A percentile compares a stretch with the other conserved stretches of the same genome.
Conservation (phyloP, 2,888 invertebrate genomes). For the Calameuta pallipes region DNA sequence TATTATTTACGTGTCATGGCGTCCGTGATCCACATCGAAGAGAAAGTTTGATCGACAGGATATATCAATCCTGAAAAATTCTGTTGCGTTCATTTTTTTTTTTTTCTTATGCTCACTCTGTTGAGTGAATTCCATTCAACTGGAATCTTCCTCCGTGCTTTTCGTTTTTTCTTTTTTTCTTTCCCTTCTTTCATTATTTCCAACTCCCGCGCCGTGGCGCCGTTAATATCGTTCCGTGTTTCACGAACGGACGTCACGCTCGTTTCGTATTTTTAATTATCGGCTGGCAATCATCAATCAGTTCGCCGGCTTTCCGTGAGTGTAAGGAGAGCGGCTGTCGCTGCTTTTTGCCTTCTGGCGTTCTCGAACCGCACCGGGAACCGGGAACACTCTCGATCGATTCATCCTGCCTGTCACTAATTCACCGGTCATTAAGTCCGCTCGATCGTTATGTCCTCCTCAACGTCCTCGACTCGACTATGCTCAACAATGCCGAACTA, state of each 20-base stretch:
- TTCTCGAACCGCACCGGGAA: conserved; percentile 21
- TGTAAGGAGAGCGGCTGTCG: conserved; percentile 37
- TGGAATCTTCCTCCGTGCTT: background rate
- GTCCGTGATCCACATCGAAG: background rate
- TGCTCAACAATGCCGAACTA: conserved; percentile 16
- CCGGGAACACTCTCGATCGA: conserved; percentile 39
- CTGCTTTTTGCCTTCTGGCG: conserved; percentile 39
- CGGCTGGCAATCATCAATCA: conserved; percentile 56
- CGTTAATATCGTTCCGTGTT: conserved; percentile 5
- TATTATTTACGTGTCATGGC: background rate
- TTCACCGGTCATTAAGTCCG: conserved; percentile 46
- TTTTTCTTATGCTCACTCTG: background rate
- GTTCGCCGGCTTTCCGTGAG: conserved; percentile 26
- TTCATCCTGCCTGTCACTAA: conserved; percentile 45
- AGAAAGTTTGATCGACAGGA: background rate
- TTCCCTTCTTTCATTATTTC: background rate
- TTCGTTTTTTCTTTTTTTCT: background rate
- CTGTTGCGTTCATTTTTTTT: background rate
- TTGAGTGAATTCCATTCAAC: background rate
- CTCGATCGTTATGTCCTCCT: conserved; percentile 44
- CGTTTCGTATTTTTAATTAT: conserved; percentile 48
- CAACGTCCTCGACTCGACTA: conserved; percentile 20
- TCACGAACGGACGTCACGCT: conserved; percentile 16
- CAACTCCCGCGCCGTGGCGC: background rate
- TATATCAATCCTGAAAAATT: background rate